Base-by-base conservation (phyloP, 2,797 vertebrate species). In the Linurgus olivaceus region DNA sequence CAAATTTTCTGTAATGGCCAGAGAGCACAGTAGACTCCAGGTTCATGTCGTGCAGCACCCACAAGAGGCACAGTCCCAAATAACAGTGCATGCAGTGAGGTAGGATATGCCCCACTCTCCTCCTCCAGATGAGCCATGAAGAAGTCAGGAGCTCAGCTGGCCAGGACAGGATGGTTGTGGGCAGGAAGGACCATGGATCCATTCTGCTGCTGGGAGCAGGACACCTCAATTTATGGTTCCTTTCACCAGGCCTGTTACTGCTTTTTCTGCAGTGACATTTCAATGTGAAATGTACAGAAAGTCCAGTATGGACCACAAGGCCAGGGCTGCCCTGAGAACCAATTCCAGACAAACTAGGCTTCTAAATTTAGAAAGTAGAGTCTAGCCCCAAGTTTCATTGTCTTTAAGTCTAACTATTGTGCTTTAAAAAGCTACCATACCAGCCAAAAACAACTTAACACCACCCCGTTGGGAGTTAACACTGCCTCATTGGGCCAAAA, bases 41-140 rank as follows among this genome's bases (percentile, higher is more conserved):
- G 1, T 18, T 38, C 29, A 2, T 0, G 0, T 17, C 2, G 4
- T 2, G 6, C 42, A 52, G 16, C 8, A 47, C 7, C 4, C 24
- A 8, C 44, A 29, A 6, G 38, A 48, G 26, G 5, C 26, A 45
- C 11, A 20, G 23, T 67, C 35, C 18, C 52, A 71, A 71, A 47
- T 7, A 25, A 12, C 13, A 66, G 23, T 3, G 38, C 51, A 13
- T 5, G 10, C 12, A 14, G 17, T 7, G 14, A 25, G 12, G 9
- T 9, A 55, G n/a, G 2, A 12, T 5, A 1, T 28, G 29, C 1
- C 28, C 13, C 47, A 33, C 10, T 10, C 26, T 55, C 12, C 25
- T 87, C 3, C 52, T 61, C 31, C 18, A 31, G 11, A 26, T 17
- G 28, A 59, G 9, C 26, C 19, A 19, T 0, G 0, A 45, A 40